Percentiles rank a stretch among this genome's conserved stretches.
Conservation (phyloP, 2,797 vertebrate species). For the Apogon talboti region DNA sequence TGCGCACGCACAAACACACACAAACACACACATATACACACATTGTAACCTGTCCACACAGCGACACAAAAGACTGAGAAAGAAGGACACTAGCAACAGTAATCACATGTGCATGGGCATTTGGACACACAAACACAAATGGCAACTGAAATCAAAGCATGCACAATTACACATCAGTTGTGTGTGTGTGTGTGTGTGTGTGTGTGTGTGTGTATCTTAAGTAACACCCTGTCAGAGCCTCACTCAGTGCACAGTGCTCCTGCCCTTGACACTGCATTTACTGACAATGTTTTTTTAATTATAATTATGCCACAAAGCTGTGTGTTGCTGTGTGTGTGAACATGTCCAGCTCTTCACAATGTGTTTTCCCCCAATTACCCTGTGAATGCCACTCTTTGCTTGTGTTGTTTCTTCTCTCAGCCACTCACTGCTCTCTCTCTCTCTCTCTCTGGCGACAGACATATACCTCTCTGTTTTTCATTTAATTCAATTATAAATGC, state of each 20-base stretch:
- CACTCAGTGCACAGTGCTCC: slow-evolving; percentile 18
- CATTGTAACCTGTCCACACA: slow-evolving; percentile 3
- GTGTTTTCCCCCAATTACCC: slow-evolving; percentile 34
- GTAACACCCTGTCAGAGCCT: too few relatives aligned
- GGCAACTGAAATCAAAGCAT: slow-evolving; percentile 17
- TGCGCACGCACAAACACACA: slow-evolving; percentile 27
- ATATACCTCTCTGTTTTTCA: slow-evolving; percentile 38
- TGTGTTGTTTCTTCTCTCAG: slow-evolving; percentile 1
- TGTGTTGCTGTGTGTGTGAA: slow-evolving; percentile 7
- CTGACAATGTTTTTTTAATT: too few relatives aligned
- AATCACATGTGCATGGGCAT: slow-evolving; percentile 27
- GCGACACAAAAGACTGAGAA: slow-evolving; percentile 24
- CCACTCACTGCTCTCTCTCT: not conserved
- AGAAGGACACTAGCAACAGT: slow-evolving; percentile 16
- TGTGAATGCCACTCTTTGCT: not conserved
- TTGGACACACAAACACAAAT: not conserved
- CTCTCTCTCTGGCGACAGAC: slow-evolving; percentile 11
- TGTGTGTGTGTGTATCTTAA: too few relatives aligned
- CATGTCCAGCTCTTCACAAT: slow-evolving; percentile 2
- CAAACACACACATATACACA: slow-evolving; percentile 10
- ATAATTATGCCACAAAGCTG: slow-evolving; percentile 6
- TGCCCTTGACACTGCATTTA: slow-evolving; percentile 41
- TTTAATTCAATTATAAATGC: slow-evolving; percentile 59
- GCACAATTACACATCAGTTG: not conserved
- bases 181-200: too few relatives aligned